Percentiles rank a stretch among this genome's conserved stretches.
phyloP scores from a whole-genome alignment of 2,797 vertebrate genomes.

The Jordanella pulchra region DNA sequence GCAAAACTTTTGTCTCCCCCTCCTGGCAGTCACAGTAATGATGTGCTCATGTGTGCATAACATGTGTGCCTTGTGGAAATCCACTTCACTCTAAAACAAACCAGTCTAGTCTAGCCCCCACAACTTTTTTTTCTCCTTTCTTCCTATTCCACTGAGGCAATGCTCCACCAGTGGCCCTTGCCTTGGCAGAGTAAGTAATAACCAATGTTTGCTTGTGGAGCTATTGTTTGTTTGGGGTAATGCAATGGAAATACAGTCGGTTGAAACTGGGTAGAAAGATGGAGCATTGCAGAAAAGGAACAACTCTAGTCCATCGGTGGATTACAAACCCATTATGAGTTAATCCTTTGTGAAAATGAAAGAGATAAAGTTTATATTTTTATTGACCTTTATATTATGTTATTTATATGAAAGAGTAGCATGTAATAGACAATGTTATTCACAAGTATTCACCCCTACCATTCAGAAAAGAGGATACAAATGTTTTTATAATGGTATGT shows the following conservation, averaged over 20 bases:
- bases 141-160: not conserved
- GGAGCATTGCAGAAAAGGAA: not conserved
- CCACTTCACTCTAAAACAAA: constrained; percentile 2
- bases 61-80: constrained; percentile 2
- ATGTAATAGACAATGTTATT: no score
- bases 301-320: not conserved
- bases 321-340: not conserved
- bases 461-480: no score
- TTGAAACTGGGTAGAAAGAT: not conserved
- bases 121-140: not conserved
- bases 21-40: constrained; percentile 7
- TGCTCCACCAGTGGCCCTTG: not conserved
- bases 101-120: not conserved
- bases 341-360: not conserved
- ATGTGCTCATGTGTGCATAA: constrained; percentile 6
- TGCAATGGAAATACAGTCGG: not conserved
- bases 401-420: not conserved
- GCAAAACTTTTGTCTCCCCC: constrained; percentile 1
- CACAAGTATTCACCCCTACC: no score
- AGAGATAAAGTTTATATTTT: not conserved
- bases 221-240: constrained; percentile 1
- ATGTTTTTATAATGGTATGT: no score
- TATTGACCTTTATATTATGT: not conserved
- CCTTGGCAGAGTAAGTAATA: constrained; percentile 3
- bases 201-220: constrained; percentile 1